These are phyloP conservation scores for Apteryx mantelli DNA, from an alignment of 2,113 vertebrate species.

Conservation along the genomic window DNA sequence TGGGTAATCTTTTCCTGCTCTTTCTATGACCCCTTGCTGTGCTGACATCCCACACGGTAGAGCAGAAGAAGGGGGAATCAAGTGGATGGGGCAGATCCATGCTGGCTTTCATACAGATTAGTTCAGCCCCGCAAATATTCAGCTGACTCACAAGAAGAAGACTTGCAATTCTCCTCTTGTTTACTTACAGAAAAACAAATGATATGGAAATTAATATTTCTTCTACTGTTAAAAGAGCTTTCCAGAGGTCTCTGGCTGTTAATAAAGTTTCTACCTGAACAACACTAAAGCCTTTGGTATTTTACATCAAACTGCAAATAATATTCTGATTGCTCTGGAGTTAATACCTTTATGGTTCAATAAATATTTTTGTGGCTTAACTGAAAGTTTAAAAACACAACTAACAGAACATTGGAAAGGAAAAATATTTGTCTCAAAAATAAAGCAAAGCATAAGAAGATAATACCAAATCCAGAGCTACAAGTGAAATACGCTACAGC, in stretches of 20 bases:
- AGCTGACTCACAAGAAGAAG: background rate
- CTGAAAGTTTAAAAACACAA: background rate
- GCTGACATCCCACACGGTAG: background rate
- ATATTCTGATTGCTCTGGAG: constrained; percentile 1
- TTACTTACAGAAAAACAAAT: background rate
- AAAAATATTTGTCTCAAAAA: constrained; percentile 1
- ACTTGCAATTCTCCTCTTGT: background rate
- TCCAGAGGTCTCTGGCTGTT: background rate
- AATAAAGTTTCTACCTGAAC: constrained; percentile 6
- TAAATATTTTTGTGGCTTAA: background rate
- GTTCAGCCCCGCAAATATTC: background rate
- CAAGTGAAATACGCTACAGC: background rate
- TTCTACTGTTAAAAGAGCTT: background rate
- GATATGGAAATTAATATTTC: background rate
- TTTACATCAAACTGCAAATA: constrained; percentile 7
- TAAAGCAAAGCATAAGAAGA: background rate
- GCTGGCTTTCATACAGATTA: background rate
- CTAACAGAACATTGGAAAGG: background rate
- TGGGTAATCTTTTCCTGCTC: background rate
- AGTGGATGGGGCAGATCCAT: background rate
- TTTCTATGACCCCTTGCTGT: background rate
- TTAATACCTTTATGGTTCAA: background rate
- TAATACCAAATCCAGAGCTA: background rate
- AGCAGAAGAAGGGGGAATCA: background rate
- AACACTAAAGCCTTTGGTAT: background rate